Evolutionary conservation across 2,113 vertebrate genomes (phyloP).

Genomic region (Beaufortia kweichowensis): DNA sequence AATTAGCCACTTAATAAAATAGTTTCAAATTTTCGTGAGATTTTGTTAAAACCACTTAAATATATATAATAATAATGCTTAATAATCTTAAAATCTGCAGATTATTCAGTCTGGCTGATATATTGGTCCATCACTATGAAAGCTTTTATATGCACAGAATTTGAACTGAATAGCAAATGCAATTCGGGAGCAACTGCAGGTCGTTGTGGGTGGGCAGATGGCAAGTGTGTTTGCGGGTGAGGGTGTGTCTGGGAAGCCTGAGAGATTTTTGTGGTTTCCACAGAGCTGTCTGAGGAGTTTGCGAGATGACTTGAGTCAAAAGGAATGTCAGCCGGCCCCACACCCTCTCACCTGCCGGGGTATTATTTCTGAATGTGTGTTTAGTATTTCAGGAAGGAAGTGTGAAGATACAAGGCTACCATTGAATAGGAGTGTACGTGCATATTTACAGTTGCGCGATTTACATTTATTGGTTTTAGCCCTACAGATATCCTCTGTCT

Average conservation of each 20-base stretch:
- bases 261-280: slow-evolving; percentile 43
- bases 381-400: slow-evolving; percentile 55
- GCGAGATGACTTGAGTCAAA: slow-evolving; percentile 51
- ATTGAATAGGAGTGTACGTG: slow-evolving; percentile 21
- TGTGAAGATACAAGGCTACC: slow-evolving; percentile 48
- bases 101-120: background rate
- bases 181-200: slow-evolving; percentile 50
- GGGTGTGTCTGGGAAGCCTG: slow-evolving; percentile 45
- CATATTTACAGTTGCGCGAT: slow-evolving; percentile 10
- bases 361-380: slow-evolving; percentile 54
- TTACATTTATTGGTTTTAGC: slow-evolving; percentile 23
- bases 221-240: slow-evolving; percentile 34
- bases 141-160: background rate
- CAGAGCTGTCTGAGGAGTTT: slow-evolving; percentile 47
- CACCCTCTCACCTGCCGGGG: slow-evolving; percentile 59
- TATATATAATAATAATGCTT: too few relatives aligned
- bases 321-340: slow-evolving; percentile 54
- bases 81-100: too few relatives aligned
- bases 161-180: slow-evolving; percentile 17
- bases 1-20: too few relatives aligned
- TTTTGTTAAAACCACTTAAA: too few relatives aligned
- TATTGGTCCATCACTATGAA: background rate
- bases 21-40: too few relatives aligned
- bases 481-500: background rate
- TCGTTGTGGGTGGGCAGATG: slow-evolving; percentile 53